Percentiles rank a stretch among this genome's conserved stretches.
phyloP scores from a whole-genome alignment of 2,113 vertebrate species.

The Hydrochoerus hydrochaeris region DNA sequence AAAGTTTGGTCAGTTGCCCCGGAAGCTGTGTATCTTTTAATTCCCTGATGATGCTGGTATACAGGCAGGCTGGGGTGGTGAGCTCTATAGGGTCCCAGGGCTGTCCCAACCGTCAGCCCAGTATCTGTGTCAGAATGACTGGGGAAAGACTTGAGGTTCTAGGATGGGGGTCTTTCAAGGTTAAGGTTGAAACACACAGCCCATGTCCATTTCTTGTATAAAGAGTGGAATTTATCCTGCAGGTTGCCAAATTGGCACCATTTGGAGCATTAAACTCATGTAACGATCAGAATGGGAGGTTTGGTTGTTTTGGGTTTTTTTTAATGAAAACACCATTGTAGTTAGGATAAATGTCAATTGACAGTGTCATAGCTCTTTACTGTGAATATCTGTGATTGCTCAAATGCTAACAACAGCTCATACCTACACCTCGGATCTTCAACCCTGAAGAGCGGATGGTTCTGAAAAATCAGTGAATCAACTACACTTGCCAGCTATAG shows the following conservation, averaged over 20 bases:
- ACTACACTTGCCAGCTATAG: not conserved
- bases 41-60: not conserved
- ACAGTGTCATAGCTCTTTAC: not conserved
- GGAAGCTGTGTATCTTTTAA: not conserved
- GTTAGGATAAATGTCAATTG: not conserved
- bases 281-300: constrained; percentile 39
- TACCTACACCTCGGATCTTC: not conserved
- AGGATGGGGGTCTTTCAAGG: constrained; percentile 41
- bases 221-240: constrained; percentile 38
- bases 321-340: not conserved
- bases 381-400: not conserved
- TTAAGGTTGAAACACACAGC: not conserved
- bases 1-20: not conserved
- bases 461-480: not conserved
- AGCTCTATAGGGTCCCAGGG: not conserved
- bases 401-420: not conserved
- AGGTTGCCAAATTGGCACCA: constrained; percentile 56
- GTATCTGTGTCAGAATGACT: not conserved
- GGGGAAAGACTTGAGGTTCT: not conserved
- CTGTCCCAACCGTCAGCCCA: not conserved
- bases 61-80: not conserved
- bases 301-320: not conserved
- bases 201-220: constrained; percentile 54
- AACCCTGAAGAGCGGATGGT: not conserved
- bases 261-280: constrained; percentile 53